Evolutionary conservation across 2,797 vertebrate species (phyloP), one percentile per base, ranked within the genome.

Genomic region (Pyrocephalus nanus): DNA sequence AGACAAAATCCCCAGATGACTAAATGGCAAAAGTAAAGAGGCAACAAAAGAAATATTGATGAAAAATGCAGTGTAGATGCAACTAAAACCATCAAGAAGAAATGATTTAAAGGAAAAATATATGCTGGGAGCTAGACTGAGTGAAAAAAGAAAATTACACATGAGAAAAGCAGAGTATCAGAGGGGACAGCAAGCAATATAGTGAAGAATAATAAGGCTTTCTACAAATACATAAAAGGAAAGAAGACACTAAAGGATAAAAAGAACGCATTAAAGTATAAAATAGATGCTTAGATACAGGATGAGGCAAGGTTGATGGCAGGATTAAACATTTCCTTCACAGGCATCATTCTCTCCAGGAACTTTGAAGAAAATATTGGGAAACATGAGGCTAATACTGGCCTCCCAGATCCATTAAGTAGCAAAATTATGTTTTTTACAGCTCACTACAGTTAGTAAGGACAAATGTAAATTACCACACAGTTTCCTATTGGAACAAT

Each of bases 41-140:
- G 82, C 88, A 95, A 92, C 57, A 38, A 82, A 96, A 96, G 96
- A 96, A 96, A 96, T 96, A 96, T 94, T 95, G 96, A 94, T 93
- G 96, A 96, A 95, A 96, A 95, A 96, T 96, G 90, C 3, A 27
- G 88, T 94, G 79, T 67, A 81, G 88, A 92, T 90, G 82, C 93
- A 96, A 93, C 88, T 95, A 96, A 96, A 96, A 86, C 86, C 70
- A 96, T 96, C 96, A 96, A 77, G 88, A 93, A 90, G 65, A 96
- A 96, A 95, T 96, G 96, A 96, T 96, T 96, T 96, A 96, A 96
- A 95, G 95, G 94, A 92, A 96, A 96, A 95, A 96, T 96, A 96
- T 91, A 95, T 58, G 93, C 92, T 92, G 73, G 90, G 36, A 96
- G 88, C 88, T 90, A 88, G 90, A 86, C 84, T 87, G 90, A 93